A percentile compares a stretch with the other conserved stretches of the same genome.
Conservation (phyloP, 2,113 vertebrate genomes). For the Salvator merianae region DNA sequence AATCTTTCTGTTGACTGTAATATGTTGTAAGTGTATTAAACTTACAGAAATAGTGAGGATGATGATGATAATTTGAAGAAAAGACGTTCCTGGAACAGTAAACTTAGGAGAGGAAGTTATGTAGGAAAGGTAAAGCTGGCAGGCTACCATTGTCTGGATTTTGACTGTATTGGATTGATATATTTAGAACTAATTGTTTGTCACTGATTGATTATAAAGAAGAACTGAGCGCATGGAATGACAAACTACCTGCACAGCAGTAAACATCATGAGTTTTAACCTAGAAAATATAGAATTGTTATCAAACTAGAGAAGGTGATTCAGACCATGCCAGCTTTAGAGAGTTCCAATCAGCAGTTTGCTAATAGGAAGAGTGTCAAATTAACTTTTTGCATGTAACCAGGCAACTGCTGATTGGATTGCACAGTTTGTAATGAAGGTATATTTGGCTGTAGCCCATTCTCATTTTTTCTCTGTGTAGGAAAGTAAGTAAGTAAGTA, state of each 20-base stretch:
- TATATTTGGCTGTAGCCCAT: background rate
- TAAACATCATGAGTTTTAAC: constrained; percentile 50
- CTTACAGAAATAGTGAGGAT: too few relatives aligned
- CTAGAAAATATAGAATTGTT: constrained; percentile 35
- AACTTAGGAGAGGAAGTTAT: too few relatives aligned
- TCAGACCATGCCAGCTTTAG: constrained; percentile 17
- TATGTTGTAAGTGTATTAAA: too few relatives aligned
- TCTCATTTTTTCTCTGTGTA: background rate
- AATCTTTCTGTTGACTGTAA: too few relatives aligned
- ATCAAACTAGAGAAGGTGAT: constrained; percentile 17
- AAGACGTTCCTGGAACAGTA: too few relatives aligned
- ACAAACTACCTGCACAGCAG: constrained; percentile 4
- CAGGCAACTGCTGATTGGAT: background rate
- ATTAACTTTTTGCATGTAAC: background rate
- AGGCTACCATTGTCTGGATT: constrained; percentile 13
- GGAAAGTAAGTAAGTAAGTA: background rate
- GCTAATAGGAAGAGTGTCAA: constrained; percentile 19
- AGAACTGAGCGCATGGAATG: constrained; percentile 2
- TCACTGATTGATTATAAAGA: constrained; percentile 38
- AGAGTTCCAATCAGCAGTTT: background rate
- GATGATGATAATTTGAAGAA: too few relatives aligned
- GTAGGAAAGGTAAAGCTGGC: too few relatives aligned
- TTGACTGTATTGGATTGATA: constrained; percentile 47
- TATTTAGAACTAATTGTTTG: constrained; percentile 46
- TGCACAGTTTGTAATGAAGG: background rate